Conservation (phyloP, 2,113 vertebrate species). For the Lophochroa leadbeateri region DNA sequence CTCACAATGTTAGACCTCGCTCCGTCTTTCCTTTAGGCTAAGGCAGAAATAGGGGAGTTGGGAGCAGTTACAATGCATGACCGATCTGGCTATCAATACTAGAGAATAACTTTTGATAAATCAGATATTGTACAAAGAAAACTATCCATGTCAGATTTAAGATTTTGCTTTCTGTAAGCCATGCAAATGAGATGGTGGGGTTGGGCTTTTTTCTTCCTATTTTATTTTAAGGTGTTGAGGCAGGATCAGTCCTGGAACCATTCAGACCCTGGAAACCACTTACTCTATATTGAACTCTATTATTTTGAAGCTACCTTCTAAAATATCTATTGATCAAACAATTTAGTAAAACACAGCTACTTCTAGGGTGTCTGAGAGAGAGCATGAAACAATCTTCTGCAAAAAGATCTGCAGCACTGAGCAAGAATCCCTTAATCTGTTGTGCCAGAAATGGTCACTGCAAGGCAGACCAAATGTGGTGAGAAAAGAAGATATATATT, state of each 20-base stretch:
- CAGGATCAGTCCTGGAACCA: not conserved
- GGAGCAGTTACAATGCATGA: not conserved
- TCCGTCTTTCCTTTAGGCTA: not conserved
- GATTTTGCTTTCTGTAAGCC: not conserved
- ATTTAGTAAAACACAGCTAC: not conserved
- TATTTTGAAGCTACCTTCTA: not conserved
- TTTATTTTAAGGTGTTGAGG: not conserved
- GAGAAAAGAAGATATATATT: not conserved
- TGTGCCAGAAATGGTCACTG: not conserved
- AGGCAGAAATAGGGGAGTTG: not conserved
- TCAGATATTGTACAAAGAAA: not conserved
- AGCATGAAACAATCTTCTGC: not conserved
- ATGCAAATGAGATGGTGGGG: not conserved
- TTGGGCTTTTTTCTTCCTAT: accelerated
- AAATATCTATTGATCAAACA: not conserved
- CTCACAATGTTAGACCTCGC: not conserved
- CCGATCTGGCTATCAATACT: not conserved
- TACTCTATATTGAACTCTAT: not conserved
- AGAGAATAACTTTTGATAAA: not conserved
- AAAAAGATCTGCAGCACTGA: not conserved
- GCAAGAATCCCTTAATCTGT: not conserved
- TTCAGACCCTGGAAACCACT: not conserved
- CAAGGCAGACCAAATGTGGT: not conserved
- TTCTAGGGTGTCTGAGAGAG: not conserved
- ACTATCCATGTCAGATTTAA: not conserved